phyloP scores from a whole-genome alignment of 2,113 vertebrate genomes.

The Anarrhichthys ocellatus region DNA sequence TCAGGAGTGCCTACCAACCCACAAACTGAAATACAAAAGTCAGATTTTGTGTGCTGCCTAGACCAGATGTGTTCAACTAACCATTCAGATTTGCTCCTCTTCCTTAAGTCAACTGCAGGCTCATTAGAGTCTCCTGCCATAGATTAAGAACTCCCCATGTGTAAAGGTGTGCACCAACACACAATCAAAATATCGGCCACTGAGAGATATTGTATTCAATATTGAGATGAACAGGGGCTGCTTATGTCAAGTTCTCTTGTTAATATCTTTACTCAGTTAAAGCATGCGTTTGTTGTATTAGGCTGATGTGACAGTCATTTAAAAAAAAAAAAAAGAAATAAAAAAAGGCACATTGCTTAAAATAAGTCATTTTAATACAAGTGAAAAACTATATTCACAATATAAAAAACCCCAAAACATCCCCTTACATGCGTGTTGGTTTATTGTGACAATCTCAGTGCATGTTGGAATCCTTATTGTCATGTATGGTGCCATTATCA shows the following conservation, averaged over 20 bases:
- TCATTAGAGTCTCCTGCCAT: background rate
- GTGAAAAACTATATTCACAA: background rate
- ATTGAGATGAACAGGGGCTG: background rate
- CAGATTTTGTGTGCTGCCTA: background rate
- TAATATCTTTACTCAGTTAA: background rate
- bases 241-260: background rate
- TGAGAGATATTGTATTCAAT: too few relatives aligned
- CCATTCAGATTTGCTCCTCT: background rate
- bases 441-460: constrained; percentile 1
- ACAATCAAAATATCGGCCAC: background rate
- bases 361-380: constrained; percentile 2
- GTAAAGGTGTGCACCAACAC: background rate
- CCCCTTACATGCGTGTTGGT: background rate
- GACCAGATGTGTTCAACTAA: background rate
- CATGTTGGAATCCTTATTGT: background rate
- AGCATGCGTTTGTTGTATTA: background rate
- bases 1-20: background rate
- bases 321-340: background rate
- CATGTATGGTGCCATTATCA: background rate
- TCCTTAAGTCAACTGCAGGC: background rate
- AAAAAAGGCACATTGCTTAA: background rate
- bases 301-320: background rate
- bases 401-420: background rate
- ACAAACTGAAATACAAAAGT: too few relatives aligned
- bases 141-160: background rate